Evolutionary conservation across 2,888 invertebrate genomes (phyloP), one percentile per base, ranked within the genome.

Genomic region (Macrostomum cliftonense): DNA sequence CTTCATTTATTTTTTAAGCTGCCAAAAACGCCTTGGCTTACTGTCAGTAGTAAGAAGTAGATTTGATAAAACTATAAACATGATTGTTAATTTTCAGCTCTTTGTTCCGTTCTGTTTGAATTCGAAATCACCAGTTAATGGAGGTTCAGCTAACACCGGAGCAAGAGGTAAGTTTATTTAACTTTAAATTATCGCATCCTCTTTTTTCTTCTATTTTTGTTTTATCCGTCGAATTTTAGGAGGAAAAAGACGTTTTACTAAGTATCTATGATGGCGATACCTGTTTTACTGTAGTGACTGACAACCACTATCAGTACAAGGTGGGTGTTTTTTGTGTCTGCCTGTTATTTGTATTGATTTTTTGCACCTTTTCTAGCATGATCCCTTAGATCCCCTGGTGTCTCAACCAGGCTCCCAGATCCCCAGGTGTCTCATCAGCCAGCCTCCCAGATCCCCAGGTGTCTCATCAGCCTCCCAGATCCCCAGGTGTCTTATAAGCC

Each of bases 261-360:
- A 86, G 89, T 2, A 93, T 93, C 61, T 93, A 91, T 69, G 89
- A 91, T 61, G 89, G 89, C 16, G 91, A 91, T 71, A 75, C 77
- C 1, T 78, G 78, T 52, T 91, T 87, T 65, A 86, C 84, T 67
- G 78, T 84, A 73, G 68, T 84, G 37, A 77, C 79, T 64, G 67
- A 77, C 11, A 81, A 77, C 49, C 79, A 80, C 49, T 89, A 82
- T 74, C 88, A 89, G 64, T 91, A 89, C 64, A 89, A 88, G 78
- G 89, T 88, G 71, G 59, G 54, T 56, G n/a, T n/a, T n/a, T n/a
- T n/a, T n/a, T 43, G 40, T 14, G 12, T 5, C 28, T 17, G 16
- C 17, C 19, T 14, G n/a, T 14, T 36, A 21, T 43, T 39, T 44
- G 16, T 40, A 43, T 43, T 2, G 46, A 1, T 52, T 38, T 50